phyloP scores from a whole-genome alignment of 2,113 vertebrate species.

The Pontoporia blainvillei region DNA sequence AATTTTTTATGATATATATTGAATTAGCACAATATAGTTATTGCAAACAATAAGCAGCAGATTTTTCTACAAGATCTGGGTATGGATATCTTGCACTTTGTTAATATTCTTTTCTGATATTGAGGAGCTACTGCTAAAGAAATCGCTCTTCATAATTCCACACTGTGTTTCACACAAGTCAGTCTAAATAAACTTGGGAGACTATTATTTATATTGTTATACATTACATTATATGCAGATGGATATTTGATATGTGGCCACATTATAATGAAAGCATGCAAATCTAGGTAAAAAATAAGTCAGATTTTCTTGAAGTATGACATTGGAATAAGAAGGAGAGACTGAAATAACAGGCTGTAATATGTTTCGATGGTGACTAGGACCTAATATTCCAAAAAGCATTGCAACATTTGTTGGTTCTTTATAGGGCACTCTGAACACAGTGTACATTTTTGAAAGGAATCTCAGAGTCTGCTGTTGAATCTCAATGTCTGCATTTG shows the following conservation, averaged over 20 bases:
- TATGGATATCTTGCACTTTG: neutral
- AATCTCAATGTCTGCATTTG: neutral
- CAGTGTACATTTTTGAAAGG: neutral
- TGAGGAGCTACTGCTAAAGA: neutral
- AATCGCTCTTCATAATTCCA: neutral
- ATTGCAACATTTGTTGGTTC: neutral
- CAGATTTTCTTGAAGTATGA: neutral
- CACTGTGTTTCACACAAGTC: neutral
- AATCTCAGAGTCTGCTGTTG: neutral
- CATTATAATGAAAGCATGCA: neutral
- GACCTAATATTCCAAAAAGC: neutral
- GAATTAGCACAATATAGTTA: neutral
- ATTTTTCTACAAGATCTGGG: neutral
- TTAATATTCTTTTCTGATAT: neutral
- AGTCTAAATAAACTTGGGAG: neutral
- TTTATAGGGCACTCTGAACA: neutral
- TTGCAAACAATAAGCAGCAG: neutral
- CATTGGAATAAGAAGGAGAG: neutral
- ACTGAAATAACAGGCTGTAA: neutral
- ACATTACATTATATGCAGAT: neutral
- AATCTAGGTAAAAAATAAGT: constrained; percentile 13
- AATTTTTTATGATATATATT: neutral
- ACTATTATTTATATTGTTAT: neutral
- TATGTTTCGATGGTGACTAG: neutral
- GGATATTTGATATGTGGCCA: neutral